A percentile compares a stretch with the other conserved stretches of the same genome.
Conservation (phyloP, 2,113 vertebrate species). For the Callospermophilus lateralis region DNA sequence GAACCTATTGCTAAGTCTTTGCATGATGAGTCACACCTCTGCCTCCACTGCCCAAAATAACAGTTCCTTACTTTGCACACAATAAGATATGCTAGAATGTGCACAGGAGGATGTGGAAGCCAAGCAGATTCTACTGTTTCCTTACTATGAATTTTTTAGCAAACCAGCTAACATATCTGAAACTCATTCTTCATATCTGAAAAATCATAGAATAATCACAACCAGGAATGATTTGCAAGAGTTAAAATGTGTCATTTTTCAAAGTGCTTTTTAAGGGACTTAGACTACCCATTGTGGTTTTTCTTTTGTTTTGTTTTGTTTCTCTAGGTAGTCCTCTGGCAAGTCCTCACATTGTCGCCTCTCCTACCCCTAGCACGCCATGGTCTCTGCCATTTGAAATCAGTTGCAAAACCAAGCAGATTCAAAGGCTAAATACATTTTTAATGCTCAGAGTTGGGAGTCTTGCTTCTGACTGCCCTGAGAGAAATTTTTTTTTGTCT, state of each 20-base stretch:
- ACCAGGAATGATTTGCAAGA: neutral
- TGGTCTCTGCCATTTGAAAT: slow-evolving; percentile 51
- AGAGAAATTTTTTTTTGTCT: slow-evolving; percentile 35
- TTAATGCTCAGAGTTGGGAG: slow-evolving; percentile 60
- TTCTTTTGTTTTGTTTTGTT: neutral
- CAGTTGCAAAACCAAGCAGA: slow-evolving; percentile 22
- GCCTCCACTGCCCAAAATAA: neutral
- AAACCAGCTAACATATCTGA: neutral
- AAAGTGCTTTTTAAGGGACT: neutral
- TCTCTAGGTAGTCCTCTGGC: neutral
- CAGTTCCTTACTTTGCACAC: no score
- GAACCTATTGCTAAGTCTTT: neutral
- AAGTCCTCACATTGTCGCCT: neutral
- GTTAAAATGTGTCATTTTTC: neutral
- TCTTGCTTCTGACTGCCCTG: slow-evolving; percentile 33
- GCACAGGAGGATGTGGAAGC: neutral
- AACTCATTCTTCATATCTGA: neutral
- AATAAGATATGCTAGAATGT: neutral
- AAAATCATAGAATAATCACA: neutral
- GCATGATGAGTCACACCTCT: neutral
- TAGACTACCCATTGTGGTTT: neutral
- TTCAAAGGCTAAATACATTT: slow-evolving; percentile 53
- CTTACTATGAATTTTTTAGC: neutral
- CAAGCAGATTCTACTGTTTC: neutral
- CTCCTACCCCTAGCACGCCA: neutral